Base-by-base conservation (phyloP, 2,113 vertebrate species). In the Melozone crissalis region DNA sequence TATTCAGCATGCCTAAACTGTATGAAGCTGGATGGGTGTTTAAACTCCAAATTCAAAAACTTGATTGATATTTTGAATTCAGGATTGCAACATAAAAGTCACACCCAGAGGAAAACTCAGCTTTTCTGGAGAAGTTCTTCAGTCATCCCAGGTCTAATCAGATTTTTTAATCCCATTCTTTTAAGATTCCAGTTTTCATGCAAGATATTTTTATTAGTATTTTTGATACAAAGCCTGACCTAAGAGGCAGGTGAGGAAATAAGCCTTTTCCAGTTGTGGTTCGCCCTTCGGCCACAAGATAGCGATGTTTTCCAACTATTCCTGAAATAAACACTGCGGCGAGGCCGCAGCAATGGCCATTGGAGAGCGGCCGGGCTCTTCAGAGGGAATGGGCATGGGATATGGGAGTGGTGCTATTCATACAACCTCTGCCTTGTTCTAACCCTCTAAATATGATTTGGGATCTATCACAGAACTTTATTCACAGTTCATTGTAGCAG, bases 301-400 rank as follows among this genome's bases (percentile, higher is more conserved):
- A 51, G 97, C 97, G 96, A 52, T 95, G 89, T 97, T 94, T 92
- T 91, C 87, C 84, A 98, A 91, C 37, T 58, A 78, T 96, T 90
- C 59, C 46, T 24, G 18, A 73, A 51, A 55, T 8, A 16, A 51
- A 1, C 24, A 19, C 63, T 21, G 43, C 39, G 15, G 35, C 13
- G 17, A 21, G 79, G 13, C 28, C 23, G 10, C 11, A 8, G 18
- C 33, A 8, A 26, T 16, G 18, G 14, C 31, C 11, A 0, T 33
- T 72, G 37, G 8, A 66, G 68, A 84, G 4, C 67, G 62, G 83
- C 54, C 92, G 58, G 57, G 65, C 35, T 47, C 33, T 73, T 89
- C 83, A 31, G 39, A 44, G 69, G 30, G 72, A 89, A 65, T 15
- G 59, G n/a, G 37, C 51, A 17, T 6, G 28, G 9, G 35, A 79